A percentile compares a stretch with the other conserved stretches of the same genome.
Conservation (phyloP, 2,797 vertebrate genomes). For the Coracias cyanogaster region DNA sequence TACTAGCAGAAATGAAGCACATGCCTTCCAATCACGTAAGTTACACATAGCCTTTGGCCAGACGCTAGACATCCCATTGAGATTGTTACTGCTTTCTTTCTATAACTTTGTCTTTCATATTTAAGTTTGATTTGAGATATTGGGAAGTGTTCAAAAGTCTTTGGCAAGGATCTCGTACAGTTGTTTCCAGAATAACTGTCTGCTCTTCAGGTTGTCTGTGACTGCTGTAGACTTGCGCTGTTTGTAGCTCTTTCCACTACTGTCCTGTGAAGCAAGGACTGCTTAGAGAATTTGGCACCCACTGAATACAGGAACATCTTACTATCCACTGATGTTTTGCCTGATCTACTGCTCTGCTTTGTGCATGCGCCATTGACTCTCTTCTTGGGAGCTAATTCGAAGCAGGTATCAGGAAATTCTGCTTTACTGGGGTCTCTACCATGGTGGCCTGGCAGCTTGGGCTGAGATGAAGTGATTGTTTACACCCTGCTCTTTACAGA, state of each 20-base stretch:
- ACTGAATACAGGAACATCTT: not conserved
- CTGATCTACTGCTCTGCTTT: not conserved
- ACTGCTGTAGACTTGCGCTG: not conserved
- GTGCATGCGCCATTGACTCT: not conserved
- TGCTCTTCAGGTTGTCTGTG: not conserved
- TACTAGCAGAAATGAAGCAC: not conserved
- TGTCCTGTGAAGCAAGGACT: not conserved
- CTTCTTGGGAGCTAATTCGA: not conserved
- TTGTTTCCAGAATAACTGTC: not conserved
- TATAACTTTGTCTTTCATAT: not conserved
- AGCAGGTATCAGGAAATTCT: not conserved
- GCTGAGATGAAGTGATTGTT: not conserved
- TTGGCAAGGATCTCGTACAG: not conserved
- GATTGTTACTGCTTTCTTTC: not conserved
- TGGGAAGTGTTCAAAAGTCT: not conserved
- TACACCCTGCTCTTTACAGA: not conserved
- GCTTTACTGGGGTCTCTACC: not conserved
- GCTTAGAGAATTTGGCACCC: not conserved
- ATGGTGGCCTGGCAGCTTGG: not conserved
- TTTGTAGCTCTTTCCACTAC: not conserved
- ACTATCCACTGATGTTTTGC: not conserved
- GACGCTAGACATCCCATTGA: not conserved
- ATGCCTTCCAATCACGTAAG: not conserved
- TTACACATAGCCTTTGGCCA: not conserved
- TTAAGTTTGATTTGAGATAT: not conserved